Conservation (phyloP, 1,140 invertebrate species). For the Nasonia giraulti region DNA sequence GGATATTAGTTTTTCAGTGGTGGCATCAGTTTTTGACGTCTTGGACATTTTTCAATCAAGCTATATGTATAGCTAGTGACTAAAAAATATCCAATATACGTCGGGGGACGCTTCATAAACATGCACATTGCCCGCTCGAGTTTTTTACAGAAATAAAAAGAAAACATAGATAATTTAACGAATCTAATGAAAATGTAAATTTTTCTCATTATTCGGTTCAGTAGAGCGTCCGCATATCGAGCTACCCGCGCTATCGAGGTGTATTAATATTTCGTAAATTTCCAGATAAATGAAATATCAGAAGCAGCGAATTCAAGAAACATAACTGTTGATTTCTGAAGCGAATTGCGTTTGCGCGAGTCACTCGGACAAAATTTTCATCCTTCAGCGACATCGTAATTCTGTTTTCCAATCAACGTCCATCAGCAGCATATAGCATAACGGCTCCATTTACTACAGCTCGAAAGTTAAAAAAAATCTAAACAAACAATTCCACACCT, state of each 20-base stretch:
- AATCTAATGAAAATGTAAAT: slow-evolving; percentile 1
- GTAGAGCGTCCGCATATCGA: not conserved
- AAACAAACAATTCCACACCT: not conserved
- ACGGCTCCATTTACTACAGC: too few relatives aligned
- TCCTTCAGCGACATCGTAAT: too few relatives aligned
- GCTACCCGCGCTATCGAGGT: not conserved
- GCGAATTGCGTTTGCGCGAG: not conserved
- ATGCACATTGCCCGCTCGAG: not conserved
- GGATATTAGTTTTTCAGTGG: too few relatives aligned
- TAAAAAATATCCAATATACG: too few relatives aligned
- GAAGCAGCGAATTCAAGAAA: not conserved
- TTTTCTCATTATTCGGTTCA: slow-evolving; percentile 5
- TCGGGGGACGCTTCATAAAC: not conserved
- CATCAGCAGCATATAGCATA: too few relatives aligned
- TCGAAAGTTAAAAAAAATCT: not conserved
- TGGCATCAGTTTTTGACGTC: too few relatives aligned
- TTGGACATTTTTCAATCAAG: too few relatives aligned
- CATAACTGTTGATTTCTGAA: not conserved
- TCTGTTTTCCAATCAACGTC: too few relatives aligned
- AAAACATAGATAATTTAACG: not conserved
- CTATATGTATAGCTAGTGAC: too few relatives aligned
- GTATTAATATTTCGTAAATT: not conserved
- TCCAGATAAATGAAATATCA: not conserved
- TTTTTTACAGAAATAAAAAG: not conserved
- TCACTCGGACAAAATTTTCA: too few relatives aligned